Conservation (phyloP, 2,797 vertebrate genomes). For the Girardinus metallicus region DNA sequence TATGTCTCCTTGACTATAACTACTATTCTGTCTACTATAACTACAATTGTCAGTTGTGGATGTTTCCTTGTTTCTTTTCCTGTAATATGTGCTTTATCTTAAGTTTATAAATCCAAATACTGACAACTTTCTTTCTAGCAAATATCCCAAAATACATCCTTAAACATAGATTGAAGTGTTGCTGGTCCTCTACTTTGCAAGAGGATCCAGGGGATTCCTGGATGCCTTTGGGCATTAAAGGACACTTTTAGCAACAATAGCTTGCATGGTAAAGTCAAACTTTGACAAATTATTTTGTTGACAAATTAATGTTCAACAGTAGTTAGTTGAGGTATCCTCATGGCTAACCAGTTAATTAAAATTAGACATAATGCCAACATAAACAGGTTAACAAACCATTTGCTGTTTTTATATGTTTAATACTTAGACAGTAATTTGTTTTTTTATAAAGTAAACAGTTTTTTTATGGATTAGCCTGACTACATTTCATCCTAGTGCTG, state of each 20-base stretch:
- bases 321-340: not conserved
- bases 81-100: not conserved
- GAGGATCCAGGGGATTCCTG: too few relatives aligned
- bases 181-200: too few relatives aligned
- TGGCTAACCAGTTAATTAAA: not conserved
- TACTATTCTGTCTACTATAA: too few relatives aligned
- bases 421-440: not conserved
- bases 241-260: not conserved
- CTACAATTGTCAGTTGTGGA: not conserved
- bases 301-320: not conserved
- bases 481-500: not conserved
- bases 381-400: not conserved
- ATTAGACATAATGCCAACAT: not conserved
- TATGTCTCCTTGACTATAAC: not conserved
- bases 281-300: not conserved
- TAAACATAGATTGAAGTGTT: not conserved
- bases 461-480: not conserved
- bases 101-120: not conserved
- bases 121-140: not conserved
- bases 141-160: not conserved
- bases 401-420: not conserved
- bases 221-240: too few relatives aligned
- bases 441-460: not conserved
- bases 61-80: not conserved
- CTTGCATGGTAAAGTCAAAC: not conserved